These are phyloP conservation scores for Diabrotica virgifera DNA, from an alignment of 1,140 invertebrate species.

Conservation along the genomic window DNA sequence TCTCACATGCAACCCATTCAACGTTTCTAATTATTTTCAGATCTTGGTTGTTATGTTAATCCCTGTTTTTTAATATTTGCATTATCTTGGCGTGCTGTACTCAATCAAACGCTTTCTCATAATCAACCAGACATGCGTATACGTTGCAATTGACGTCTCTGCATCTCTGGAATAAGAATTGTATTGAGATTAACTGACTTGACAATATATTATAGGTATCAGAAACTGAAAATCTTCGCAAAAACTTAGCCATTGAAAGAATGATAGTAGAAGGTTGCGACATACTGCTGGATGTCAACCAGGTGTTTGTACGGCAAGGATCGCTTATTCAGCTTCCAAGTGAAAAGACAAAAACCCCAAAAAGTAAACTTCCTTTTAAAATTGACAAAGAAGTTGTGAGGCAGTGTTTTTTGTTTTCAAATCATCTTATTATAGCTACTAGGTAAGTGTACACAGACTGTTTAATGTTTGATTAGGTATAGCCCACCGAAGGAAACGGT, in stretches of 20 bases:
- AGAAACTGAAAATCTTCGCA: constrained; percentile 90
- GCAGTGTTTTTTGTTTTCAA: constrained; percentile 82
- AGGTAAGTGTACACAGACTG: too few relatives aligned
- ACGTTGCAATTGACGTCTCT: too few relatives aligned
- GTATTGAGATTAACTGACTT: too few relatives aligned
- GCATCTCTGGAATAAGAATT: too few relatives aligned
- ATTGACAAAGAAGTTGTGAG: constrained; percentile 71
- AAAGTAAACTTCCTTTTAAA: constrained; percentile 62
- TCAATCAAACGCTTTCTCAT: too few relatives aligned
- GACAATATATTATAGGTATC: constrained; percentile 64
- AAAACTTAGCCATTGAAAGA: constrained; percentile 88
- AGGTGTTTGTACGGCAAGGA: constrained; percentile 84
- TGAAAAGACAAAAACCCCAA: constrained; percentile 58
- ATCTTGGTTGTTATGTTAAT: too few relatives aligned
- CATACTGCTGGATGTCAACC: constrained; percentile 90
- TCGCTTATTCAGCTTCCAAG: constrained; percentile 66
- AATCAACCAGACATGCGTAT: too few relatives aligned
- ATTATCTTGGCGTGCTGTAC: too few relatives aligned
- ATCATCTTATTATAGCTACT: constrained; percentile 78
- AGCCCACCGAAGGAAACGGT: too few relatives aligned
- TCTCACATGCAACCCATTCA: too few relatives aligned
- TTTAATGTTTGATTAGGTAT: not conserved
- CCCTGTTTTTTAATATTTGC: too few relatives aligned
- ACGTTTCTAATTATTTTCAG: too few relatives aligned
- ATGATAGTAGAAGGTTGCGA: constrained; percentile 96